Conservation (phyloP, 2,888 invertebrate species). For the Leucania comma region DNA sequence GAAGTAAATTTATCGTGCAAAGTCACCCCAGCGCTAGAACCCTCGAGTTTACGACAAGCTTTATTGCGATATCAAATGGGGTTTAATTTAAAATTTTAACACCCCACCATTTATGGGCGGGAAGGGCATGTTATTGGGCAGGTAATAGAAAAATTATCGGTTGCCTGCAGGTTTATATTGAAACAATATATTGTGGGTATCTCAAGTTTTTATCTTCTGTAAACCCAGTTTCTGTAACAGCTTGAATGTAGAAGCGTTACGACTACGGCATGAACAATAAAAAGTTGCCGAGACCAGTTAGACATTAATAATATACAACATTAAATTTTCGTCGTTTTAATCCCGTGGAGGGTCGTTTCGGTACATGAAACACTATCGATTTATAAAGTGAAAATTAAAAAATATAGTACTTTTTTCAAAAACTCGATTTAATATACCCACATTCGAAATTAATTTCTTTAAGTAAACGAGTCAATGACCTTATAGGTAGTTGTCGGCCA, state of each 20-base stretch:
- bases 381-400: no score
- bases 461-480: no score
- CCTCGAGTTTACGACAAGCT: constrained; percentile 66
- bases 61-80: constrained; percentile 69
- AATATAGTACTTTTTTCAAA: no score
- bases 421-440: no score
- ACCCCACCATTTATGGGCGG: constrained; percentile 57
- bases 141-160: constrained; percentile 65
- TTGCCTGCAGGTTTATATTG: constrained; percentile 45
- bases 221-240: background rate
- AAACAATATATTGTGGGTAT: constrained; percentile 48
- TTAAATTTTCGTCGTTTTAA: no score
- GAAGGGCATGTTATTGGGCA: constrained; percentile 51
- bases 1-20: constrained; percentile 53
- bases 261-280: background rate
- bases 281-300: background rate
- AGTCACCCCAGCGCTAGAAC: constrained; percentile 57
- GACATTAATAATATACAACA: no score
- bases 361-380: no score
- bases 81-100: constrained; percentile 74
- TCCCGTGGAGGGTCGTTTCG: no score
- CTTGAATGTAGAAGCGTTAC: background rate
- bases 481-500: no score
- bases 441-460: no score
- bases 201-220: constrained; percentile 21